phyloP scores from a whole-genome alignment of 1,140 invertebrate species.

The Drosophila bocki region DNA sequence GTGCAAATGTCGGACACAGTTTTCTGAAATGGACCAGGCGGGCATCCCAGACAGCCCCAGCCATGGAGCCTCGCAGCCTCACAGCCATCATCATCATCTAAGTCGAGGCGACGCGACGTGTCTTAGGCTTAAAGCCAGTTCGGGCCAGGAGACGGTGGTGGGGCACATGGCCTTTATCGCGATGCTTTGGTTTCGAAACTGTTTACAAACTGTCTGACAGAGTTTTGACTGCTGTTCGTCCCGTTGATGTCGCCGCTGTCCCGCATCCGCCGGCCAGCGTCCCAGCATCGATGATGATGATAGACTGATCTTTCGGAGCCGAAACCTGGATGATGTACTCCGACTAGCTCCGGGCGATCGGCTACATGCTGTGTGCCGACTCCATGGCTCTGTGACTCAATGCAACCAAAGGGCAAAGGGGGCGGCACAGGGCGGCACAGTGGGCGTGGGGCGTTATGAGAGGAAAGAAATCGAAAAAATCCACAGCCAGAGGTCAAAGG shows the following conservation, averaged over 20 bases:
- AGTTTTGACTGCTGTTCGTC: constrained; percentile 76
- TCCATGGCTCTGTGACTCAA: not conserved
- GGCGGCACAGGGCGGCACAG: constrained; percentile 48
- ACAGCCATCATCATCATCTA: constrained; percentile 59
- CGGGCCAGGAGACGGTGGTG: not conserved
- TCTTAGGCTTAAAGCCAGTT: constrained; percentile 67
- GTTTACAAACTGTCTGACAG: constrained; percentile 83
- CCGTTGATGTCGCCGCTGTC: constrained; percentile 72
- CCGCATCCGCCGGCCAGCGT: constrained; percentile 7
- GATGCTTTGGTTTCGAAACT: constrained; percentile 68
- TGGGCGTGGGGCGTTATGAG: constrained; percentile 57
- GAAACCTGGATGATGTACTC: constrained; percentile 44
- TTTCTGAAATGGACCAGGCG: constrained; percentile 65
- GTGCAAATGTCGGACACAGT: constrained; percentile 81
- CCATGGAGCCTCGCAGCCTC: not conserved
- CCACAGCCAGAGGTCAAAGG: constrained; percentile 8
- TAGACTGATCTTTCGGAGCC: constrained; percentile 72
- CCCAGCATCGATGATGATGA: constrained; percentile 52
- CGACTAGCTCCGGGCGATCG: constrained; percentile 66
- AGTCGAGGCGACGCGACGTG: constrained; percentile 55
- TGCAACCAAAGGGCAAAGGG: constrained; percentile 1
- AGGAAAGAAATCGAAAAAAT: not conserved
- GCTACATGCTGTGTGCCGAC: constrained; percentile 61
- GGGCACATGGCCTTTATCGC: constrained; percentile 62
- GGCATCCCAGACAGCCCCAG: constrained; percentile 13